Percentiles rank a stretch among this genome's conserved stretches.
phyloP scores from a whole-genome alignment of 2,113 vertebrate genomes.

The Rynchops niger region DNA sequence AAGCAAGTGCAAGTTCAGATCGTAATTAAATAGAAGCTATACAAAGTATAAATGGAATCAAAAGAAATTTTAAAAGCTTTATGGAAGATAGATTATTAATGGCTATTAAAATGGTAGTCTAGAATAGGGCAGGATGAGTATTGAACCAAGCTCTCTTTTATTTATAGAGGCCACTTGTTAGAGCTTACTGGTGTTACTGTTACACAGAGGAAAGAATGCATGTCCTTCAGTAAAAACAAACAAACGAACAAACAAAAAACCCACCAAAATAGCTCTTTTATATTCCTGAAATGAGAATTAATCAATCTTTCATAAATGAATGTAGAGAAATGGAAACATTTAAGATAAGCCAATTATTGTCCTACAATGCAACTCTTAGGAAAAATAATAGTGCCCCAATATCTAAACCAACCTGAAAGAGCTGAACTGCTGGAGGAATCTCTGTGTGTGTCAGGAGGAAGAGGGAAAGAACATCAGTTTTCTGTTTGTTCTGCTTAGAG shows the following conservation, averaged over 20 bases:
- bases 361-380: not conserved
- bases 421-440: not conserved
- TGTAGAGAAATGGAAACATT: not conserved
- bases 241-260: not conserved
- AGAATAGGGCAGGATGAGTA: not conserved
- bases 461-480: not conserved
- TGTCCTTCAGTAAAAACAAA: not conserved
- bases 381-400: not conserved
- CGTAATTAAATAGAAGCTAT: not conserved
- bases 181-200: not conserved
- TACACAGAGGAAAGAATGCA: not conserved
- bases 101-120: not conserved
- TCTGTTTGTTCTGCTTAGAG: not conserved
- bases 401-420: not conserved
- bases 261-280: not conserved
- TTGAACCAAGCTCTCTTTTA: not conserved
- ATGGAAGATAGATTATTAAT: not conserved
- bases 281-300: not conserved
- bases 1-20: not conserved
- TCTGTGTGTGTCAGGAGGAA: not conserved
- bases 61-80: not conserved
- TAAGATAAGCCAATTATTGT: not conserved
- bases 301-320: not conserved
- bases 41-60: not conserved
- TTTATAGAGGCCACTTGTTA: not conserved